phyloP scores from a whole-genome alignment of 2,888 invertebrate genomes.

The Xestia c-nigrum region DNA sequence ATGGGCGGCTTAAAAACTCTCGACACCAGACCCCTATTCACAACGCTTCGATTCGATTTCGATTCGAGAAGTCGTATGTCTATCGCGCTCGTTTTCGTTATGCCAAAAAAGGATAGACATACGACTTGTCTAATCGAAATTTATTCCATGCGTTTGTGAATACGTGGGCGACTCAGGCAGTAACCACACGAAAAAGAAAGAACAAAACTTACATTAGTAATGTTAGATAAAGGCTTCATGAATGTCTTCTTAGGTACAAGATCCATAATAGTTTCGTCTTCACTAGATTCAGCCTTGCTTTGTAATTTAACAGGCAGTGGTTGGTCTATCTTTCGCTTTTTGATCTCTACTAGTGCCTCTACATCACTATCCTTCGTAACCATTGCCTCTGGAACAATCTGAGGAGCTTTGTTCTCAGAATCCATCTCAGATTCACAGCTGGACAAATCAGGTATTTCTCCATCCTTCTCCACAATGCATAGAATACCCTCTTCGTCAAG shows the following conservation, averaged over 20 bases:
- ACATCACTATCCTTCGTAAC: conserved; percentile 76
- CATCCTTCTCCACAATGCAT: conserved; percentile 76
- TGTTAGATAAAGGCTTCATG: conserved; percentile 84
- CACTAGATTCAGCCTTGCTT: conserved; percentile 84
- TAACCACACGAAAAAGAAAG: too few relatives aligned
- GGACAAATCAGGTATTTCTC: conserved; percentile 74
- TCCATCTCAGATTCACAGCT: conserved; percentile 81
- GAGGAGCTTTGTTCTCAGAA: conserved; percentile 80
- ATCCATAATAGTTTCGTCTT: conserved; percentile 86
- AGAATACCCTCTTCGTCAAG: conserved; percentile 72
- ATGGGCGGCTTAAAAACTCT: too few relatives aligned
- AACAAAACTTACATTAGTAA: conserved; percentile 85
- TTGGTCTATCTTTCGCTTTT: conserved; percentile 83
- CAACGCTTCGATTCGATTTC: too few relatives aligned
- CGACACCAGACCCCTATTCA: too few relatives aligned
- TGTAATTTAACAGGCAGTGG: conserved; percentile 72
- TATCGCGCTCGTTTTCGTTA: too few relatives aligned
- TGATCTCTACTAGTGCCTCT: conserved; percentile 78
- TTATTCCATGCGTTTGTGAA: too few relatives aligned
- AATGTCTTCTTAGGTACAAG: conserved; percentile 83
- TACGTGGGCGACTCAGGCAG: too few relatives aligned
- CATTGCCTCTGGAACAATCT: conserved; percentile 71
- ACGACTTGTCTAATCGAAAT: too few relatives aligned
- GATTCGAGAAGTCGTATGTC: too few relatives aligned
- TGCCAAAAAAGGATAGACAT: too few relatives aligned